phyloP scores from a whole-genome alignment of 92 coral and sea anemone genomes.

The Phenganax marumi region DNA sequence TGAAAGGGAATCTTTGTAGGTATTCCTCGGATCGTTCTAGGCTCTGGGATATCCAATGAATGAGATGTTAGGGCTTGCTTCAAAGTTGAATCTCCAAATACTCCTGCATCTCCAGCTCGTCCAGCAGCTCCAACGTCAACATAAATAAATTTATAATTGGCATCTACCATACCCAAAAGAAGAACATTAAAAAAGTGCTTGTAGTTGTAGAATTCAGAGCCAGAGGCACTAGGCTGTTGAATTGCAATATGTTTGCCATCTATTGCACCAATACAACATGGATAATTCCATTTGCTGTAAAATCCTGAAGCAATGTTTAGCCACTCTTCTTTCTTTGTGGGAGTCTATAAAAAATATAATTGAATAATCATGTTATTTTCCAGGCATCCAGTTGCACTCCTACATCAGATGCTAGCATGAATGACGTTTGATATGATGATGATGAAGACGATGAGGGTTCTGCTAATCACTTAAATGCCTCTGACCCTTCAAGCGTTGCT shows the following conservation, averaged over 20 bases:
- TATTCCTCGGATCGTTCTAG: neutral
- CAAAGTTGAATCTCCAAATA: conserved; percentile 44
- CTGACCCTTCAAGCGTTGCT: conserved; percentile 15
- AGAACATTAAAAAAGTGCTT: conserved; percentile 40
- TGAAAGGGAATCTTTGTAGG: neutral
- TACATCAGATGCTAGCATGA: too few species aligned
- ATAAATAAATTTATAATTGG: too few species aligned
- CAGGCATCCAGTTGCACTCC: too few species aligned
- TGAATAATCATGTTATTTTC: too few species aligned
- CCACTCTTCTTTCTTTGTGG: too few species aligned
- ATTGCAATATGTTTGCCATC: too few species aligned
- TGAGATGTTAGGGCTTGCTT: conserved; percentile 43
- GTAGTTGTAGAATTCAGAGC: conserved; percentile 49
- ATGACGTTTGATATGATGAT: neutral
- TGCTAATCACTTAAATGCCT: too few species aligned
- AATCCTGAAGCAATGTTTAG: too few species aligned
- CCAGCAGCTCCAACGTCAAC: conserved; percentile 64
- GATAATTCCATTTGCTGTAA: conserved; percentile 29
- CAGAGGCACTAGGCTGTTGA: conserved; percentile 45
- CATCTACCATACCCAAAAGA: conserved; percentile 45
- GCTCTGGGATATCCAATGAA: neutral
- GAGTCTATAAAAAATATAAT: too few species aligned
- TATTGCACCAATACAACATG: too few species aligned
- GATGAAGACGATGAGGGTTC: too few species aligned
- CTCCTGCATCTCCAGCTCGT: conserved; percentile 65